Percentiles rank a stretch among this genome's conserved stretches.
phyloP scores from a whole-genome alignment of 92 coral and sea anemone species.

The Blastomussa wellsi region DNA sequence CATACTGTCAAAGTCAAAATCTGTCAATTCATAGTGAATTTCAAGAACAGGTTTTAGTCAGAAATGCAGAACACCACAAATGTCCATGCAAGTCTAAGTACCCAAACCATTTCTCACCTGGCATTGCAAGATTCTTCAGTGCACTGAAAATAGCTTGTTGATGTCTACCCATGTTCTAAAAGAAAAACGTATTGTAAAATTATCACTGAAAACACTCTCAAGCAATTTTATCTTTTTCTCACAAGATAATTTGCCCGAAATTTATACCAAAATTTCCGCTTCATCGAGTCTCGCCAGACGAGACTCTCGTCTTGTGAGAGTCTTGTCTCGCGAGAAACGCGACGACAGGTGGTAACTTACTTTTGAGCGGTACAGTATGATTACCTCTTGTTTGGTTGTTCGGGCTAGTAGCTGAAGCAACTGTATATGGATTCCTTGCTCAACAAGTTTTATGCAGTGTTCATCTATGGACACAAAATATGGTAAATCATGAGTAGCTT shows the following conservation, averaged over 20 bases:
- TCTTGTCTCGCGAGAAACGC: too few relatives aligned
- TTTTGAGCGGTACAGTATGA: too few relatives aligned
- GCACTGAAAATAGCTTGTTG: conserved; percentile 92
- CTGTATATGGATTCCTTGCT: conserved; percentile 81
- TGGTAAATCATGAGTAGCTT: neutral
- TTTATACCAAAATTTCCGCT: too few relatives aligned
- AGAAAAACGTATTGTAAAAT: neutral
- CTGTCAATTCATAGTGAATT: too few relatives aligned
- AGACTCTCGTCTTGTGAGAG: too few relatives aligned
- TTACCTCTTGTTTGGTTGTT: conserved; percentile 56
- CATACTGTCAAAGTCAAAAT: too few relatives aligned
- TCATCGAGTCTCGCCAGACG: too few relatives aligned
- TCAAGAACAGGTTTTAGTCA: neutral
- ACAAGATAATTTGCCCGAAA: too few relatives aligned
- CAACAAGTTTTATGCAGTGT: conserved; percentile 89
- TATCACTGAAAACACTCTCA: too few relatives aligned
- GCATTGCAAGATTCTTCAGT: conserved; percentile 88
- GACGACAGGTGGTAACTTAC: too few relatives aligned
- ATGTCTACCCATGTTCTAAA: conserved; percentile 81
- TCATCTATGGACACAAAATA: conserved; percentile 65
- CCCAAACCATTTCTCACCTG: conserved; percentile 55
- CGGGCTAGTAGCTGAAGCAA: conserved; percentile 60
- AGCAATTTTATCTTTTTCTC: too few relatives aligned
- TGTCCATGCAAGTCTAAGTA: too few relatives aligned
- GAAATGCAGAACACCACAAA: neutral